Percentiles rank a stretch among this genome's conserved stretches.
Evolutionary conservation across 23 tunicate species (phyloP).

Genomic region (Trididemnum nubilum): DNA sequence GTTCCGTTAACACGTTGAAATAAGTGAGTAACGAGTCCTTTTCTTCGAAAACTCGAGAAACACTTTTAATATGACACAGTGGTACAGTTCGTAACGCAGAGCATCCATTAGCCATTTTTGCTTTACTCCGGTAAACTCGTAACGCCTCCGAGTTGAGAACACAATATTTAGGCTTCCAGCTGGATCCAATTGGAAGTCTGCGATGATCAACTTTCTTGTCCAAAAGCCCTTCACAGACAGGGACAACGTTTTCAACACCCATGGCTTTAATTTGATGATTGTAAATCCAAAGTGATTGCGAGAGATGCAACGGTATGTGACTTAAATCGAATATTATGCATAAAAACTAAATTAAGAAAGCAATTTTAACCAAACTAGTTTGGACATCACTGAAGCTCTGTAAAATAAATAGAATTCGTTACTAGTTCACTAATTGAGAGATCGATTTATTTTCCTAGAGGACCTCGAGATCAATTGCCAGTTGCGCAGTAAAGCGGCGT

Average conservation of each 20-base stretch:
- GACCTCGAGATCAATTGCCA: too few species aligned
- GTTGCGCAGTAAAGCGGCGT: too few species aligned
- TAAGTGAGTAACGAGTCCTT: conserved; percentile 17
- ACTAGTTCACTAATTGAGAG: too few species aligned
- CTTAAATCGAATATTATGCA: neutral
- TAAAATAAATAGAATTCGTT: too few species aligned
- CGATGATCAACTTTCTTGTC: conserved; percentile 70
- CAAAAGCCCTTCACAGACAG: conserved; percentile 46
- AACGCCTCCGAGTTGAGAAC: conserved; percentile 49
- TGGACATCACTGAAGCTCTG: neutral
- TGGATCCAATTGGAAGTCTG: conserved; percentile 49
- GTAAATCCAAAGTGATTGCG: too few species aligned
- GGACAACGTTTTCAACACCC: conserved; percentile 16
- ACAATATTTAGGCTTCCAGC: conserved; percentile 57
- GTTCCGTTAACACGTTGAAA: conserved; percentile 57
- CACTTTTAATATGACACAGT: conserved; percentile 56
- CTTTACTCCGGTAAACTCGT: conserved; percentile 44
- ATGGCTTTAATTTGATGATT: too few species aligned
- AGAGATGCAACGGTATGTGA: too few species aligned
- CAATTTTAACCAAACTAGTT: neutral
- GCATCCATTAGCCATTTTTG: conserved; percentile 17
- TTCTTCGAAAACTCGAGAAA: conserved; percentile 30
- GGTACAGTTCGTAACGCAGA: conserved; percentile 45
- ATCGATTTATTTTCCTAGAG: too few species aligned
- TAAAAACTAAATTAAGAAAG: neutral